Percentiles rank a stretch among this genome's conserved stretches.
Conservation (phyloP, 92 coral and sea anemone genomes). For the Parazoanthus swiftii region DNA sequence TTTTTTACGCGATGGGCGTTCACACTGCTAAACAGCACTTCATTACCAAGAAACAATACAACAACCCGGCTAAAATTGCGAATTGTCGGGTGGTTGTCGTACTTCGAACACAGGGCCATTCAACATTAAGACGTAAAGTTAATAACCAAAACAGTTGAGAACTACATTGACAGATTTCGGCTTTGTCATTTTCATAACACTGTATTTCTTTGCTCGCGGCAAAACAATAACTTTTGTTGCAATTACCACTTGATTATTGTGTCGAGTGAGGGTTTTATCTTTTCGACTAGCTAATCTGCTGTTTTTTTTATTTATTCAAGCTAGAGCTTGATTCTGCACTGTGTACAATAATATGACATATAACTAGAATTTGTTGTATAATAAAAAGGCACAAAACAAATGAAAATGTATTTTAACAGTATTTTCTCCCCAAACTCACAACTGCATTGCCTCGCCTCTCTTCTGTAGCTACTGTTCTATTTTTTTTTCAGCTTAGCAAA, state of each 20-base stretch:
- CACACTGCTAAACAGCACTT: background rate
- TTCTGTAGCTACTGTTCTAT: background rate
- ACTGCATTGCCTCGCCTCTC: background rate
- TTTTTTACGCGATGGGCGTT: constrained; percentile 11
- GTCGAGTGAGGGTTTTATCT: background rate
- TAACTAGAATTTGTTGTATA: background rate
- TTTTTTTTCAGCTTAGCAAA: background rate
- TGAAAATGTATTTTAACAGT: background rate
- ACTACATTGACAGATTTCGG: constrained; percentile 6
- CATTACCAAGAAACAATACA: background rate
- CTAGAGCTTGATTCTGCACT: background rate
- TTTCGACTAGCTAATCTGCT: background rate
- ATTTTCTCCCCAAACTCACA: background rate
- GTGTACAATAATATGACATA: background rate
- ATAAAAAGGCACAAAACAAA: background rate
- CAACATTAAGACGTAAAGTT: constrained; percentile 19
- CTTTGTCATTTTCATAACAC: constrained; percentile 17
- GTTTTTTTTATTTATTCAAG: background rate
- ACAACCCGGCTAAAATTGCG: constrained; percentile 7
- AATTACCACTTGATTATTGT: background rate
- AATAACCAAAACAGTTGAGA: constrained; percentile 25
- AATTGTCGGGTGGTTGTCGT: constrained; percentile 4
- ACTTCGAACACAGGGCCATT: constrained; percentile 23
- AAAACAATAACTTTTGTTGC: background rate
- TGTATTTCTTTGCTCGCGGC: constrained; percentile 8